A percentile compares a stretch with the other conserved stretches of the same genome.
Conservation (phyloP, 2,113 vertebrate genomes). For the Asarcornis scutulata region DNA sequence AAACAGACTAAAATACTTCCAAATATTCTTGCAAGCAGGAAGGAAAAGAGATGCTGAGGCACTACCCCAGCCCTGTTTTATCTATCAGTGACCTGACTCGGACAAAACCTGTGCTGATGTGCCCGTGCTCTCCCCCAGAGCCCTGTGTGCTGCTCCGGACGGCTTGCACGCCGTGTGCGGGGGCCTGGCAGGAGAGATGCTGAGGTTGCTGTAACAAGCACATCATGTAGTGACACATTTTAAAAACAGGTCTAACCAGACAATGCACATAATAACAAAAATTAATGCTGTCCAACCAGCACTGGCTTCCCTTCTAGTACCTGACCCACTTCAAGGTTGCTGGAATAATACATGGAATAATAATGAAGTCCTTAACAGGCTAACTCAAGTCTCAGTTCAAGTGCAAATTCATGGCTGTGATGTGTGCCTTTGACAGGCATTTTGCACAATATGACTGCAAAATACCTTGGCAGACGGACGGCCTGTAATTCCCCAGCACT, state of each 20-base stretch:
- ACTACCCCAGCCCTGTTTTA: background rate
- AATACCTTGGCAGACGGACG: background rate
- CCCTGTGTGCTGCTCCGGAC: background rate
- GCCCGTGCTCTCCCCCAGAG: background rate
- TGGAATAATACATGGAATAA: background rate
- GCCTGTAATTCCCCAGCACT: background rate
- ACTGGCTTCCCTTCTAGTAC: slow-evolving; percentile 35
- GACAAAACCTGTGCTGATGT: background rate
- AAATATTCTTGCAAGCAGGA: background rate
- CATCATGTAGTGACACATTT: slow-evolving; percentile 63
- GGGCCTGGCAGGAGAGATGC: slow-evolving; percentile 9
- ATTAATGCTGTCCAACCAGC: slow-evolving; percentile 37
- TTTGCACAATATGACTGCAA: background rate
- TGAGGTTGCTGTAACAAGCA: slow-evolving; percentile 27
- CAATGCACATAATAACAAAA: slow-evolving; percentile 28
- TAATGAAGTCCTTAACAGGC: background rate
- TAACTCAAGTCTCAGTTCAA: background rate
- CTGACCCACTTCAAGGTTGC: slow-evolving; percentile 33
- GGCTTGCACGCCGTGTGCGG: background rate
- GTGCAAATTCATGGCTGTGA: background rate
- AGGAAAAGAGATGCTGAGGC: background rate
- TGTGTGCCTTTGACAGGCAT: background rate
- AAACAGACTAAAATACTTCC: background rate
- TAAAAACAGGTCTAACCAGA: slow-evolving; percentile 70
- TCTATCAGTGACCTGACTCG: background rate